Evolutionary conservation across 2,113 vertebrate genomes (phyloP).

Genomic region (Phrynosoma platyrhinos): DNA sequence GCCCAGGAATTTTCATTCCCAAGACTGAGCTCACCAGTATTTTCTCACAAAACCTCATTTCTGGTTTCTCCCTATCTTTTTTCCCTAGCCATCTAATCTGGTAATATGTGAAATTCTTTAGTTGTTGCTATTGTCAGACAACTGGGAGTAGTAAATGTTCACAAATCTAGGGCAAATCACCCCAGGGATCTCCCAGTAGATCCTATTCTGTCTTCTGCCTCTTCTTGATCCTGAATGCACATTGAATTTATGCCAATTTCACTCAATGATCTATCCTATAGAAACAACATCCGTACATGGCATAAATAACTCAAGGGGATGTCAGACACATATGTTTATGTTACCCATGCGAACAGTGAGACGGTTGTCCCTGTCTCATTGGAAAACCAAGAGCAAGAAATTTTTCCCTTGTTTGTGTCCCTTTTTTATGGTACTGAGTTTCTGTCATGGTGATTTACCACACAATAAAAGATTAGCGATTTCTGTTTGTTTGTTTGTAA

Average conservation of each 20-base stretch:
- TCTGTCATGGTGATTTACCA: background rate
- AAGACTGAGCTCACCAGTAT: background rate
- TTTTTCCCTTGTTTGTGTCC: constrained; percentile 4
- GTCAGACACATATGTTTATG: background rate
- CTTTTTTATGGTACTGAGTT: background rate
- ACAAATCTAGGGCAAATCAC: background rate
- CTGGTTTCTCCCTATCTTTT: background rate
- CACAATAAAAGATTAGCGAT: background rate
- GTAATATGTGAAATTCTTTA: background rate
- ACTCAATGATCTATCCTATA: background rate
- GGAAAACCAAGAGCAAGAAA: background rate
- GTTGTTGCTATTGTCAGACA: background rate
- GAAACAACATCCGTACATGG: too few relatives aligned
- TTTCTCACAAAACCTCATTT: background rate
- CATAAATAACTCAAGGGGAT: background rate
- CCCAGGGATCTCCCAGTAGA: background rate
- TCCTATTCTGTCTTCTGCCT: background rate
- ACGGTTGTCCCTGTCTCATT: background rate
- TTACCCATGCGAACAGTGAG: background rate
- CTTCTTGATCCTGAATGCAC: background rate
- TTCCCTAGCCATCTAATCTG: background rate
- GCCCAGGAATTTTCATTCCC: background rate
- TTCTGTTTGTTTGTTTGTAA: background rate
- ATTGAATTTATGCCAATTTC: background rate
- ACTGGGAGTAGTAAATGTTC: background rate